Conservation (phyloP, 2,113 vertebrate species). For the Sinocyclocheilus maitianheensis region DNA sequence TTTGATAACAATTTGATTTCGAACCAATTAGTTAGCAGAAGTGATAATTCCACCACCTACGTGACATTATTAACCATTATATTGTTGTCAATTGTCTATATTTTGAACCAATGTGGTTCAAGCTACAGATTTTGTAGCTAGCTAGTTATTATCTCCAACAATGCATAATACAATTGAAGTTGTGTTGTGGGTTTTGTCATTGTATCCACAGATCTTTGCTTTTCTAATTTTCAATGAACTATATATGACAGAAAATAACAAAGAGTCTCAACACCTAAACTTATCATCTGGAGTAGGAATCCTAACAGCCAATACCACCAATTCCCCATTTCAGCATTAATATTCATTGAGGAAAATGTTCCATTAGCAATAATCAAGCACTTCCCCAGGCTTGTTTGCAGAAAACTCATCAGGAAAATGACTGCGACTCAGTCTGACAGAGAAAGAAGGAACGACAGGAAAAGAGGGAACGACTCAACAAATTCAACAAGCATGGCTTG, state of each 20-base stretch:
- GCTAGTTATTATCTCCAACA: background rate
- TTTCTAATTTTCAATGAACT: background rate
- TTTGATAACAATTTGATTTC: no score
- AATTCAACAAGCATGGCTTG: conserved; percentile 37
- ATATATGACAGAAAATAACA: background rate
- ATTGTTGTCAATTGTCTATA: background rate
- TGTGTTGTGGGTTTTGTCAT: background rate
- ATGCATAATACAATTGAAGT: background rate
- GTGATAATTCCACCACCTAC: no score
- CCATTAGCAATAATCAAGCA: conserved; percentile 62
- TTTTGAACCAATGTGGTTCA: background rate
- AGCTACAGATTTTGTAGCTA: background rate
- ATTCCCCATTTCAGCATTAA: conserved; percentile 60
- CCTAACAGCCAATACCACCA: conserved; percentile 51
- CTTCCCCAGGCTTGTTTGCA: conserved; percentile 55
- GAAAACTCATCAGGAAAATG: conserved; percentile 53
- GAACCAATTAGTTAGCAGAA: no score
- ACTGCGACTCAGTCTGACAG: conserved; percentile 25
- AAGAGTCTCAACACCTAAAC: conserved; percentile 14
- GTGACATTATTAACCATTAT: no score
- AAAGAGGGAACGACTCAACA: conserved; percentile 17
- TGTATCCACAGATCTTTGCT: background rate
- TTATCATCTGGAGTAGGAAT: conserved; percentile 39
- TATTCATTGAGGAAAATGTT: conserved; percentile 60
- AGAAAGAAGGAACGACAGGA: conserved; percentile 10